Base-by-base conservation (phyloP, 2,888 invertebrate species). In the Sarcophaga variegata region DNA sequence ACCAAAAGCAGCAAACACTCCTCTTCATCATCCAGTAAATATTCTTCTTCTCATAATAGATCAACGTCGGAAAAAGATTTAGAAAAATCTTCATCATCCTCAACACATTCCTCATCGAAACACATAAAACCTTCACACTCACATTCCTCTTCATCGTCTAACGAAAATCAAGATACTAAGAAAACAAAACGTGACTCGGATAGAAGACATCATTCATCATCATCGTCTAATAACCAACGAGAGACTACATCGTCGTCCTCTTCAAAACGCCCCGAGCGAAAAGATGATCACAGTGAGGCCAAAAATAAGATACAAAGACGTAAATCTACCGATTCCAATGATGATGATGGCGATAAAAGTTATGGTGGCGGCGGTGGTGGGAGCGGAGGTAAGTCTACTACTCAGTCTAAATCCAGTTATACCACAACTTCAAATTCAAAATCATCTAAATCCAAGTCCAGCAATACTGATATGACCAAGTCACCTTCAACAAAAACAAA, bases 301-400 rank as follows among this genome's bases (percentile, higher is more conserved):
- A 95, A 96, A 60, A 94, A 95, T 0, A 96, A 96, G 90, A 95
- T 94, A 17, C 95, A 95, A 77, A 95, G 95, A 88, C 94, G 97
- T 10, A 94, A 97, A 72, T 97, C 97, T 0, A 96, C 96, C 0
- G 97, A 97, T 93, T 97, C 97, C 0, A 97, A 96, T 89, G 97
- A 97, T 91, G 97, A 93, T 89, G 97, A 97, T 91, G 97, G 93
- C 14, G 95, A 94, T 81, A 94, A 94, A 3, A 94, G 94, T 0
- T 89, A 90, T 0, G 89, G 90, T 4, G 54, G 54, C 8, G 49
- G 72, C 3, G 82, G 86, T 20, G 75, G 66, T 2, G 60, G 63
- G 22, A 87, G 86, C n/a, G 75, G 66, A 1, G 60, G 64, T 37
- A 87, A 82, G 71, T 78, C 78, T 14, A 37, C 14, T 54, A 75